These are phyloP conservation scores for Dolichopus griseipennis DNA, from an alignment of 2,888 invertebrate species.

Conservation along the genomic window DNA sequence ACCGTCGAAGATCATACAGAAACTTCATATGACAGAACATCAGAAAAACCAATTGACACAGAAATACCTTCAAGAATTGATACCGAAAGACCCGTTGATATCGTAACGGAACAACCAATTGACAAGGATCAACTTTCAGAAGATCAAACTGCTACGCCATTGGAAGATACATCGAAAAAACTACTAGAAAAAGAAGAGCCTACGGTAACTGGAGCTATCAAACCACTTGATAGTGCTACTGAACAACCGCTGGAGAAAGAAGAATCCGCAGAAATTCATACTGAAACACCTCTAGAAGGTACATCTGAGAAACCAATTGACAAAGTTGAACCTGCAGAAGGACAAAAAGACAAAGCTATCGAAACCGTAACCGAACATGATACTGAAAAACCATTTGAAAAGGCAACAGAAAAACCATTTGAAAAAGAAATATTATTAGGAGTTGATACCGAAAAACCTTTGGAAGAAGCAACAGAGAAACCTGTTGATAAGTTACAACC, in stretches of 20 bases:
- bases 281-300: slow-evolving; percentile 5
- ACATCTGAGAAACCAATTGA: slow-evolving; percentile 18
- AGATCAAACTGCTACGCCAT: too few species aligned
- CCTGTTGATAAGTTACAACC: slow-evolving; percentile 11
- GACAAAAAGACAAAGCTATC: slow-evolving; percentile 14
- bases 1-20: background rate
- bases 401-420: background rate
- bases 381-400: slow-evolving; percentile 20
- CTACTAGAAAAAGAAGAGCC: too few species aligned
- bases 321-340: slow-evolving; percentile 16
- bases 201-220: background rate
- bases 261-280: background rate
- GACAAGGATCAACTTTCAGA: too few species aligned
- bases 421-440: slow-evolving; percentile 4
- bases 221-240: background rate
- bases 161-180: too few species aligned
- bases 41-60: slow-evolving; percentile 13
- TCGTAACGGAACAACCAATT: too few species aligned
- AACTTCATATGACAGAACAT: background rate
- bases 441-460: background rate
- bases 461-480: slow-evolving; percentile 7
- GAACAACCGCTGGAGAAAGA: background rate
- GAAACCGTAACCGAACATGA: background rate
- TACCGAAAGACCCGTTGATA: too few species aligned
- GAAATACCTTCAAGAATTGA: slow-evolving; percentile 8